Evolutionary conservation across 2,888 invertebrate genomes (phyloP).

Genomic region (Diaphora mendica): DNA sequence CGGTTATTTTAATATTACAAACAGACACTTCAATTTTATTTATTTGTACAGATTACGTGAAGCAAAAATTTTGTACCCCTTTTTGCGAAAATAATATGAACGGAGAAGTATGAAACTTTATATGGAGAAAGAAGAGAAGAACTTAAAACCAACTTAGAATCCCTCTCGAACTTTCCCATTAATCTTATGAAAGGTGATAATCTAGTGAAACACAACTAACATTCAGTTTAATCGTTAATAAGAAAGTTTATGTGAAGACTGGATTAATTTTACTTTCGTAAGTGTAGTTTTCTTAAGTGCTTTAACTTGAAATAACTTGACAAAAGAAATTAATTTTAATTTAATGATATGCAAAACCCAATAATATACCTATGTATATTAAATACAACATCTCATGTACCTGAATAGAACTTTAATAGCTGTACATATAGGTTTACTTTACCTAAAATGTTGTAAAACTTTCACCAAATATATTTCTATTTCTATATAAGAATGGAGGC

Average conservation of each 20-base stretch:
- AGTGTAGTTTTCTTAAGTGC: constrained; percentile 25
- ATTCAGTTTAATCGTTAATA: constrained; percentile 31
- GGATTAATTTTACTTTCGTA: constrained; percentile 38
- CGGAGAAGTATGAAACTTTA: no score
- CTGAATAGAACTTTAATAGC: not conserved
- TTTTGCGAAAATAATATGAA: no score
- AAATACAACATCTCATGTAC: not conserved
- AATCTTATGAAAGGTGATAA: not conserved
- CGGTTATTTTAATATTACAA: no score
- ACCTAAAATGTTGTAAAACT: not conserved
- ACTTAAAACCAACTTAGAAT: not conserved
- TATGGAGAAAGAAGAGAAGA: not conserved
- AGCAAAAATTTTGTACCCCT: no score
- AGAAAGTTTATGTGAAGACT: constrained; percentile 36
- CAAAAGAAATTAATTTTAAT: not conserved
- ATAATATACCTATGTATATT: not conserved
- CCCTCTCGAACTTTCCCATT: not conserved
- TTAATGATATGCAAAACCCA: not conserved
- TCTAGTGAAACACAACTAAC: constrained; percentile 7
- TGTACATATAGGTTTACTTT: not conserved
- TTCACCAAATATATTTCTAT: no score
- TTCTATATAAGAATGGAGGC: no score
- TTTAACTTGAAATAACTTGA: not conserved
- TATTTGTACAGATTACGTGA: no score
- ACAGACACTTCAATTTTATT: no score